Conservation (phyloP, 2,888 invertebrate genomes). For the Noctua pronuba region DNA sequence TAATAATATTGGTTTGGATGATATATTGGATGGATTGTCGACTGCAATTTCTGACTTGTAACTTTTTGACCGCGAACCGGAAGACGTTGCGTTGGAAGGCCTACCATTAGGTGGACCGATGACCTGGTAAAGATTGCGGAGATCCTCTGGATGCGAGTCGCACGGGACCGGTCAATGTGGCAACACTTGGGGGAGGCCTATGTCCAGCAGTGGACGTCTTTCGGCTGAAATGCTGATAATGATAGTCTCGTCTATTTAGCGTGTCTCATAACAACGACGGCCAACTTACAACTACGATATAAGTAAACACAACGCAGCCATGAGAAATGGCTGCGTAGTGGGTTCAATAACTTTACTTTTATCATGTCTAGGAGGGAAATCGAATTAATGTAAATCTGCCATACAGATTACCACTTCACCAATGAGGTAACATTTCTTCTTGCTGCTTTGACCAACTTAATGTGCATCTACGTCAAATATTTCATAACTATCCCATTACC, state of each 20-base stretch:
- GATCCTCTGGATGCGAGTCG: too few relatives aligned
- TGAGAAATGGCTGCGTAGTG: too few relatives aligned
- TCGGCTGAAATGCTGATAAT: too few relatives aligned
- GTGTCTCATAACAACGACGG: too few relatives aligned
- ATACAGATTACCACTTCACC: background rate
- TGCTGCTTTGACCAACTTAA: slow-evolving; percentile 2
- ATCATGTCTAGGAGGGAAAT: background rate
- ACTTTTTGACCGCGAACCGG: too few relatives aligned
- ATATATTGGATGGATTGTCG: background rate
- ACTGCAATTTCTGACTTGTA: background rate
- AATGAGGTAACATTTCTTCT: slow-evolving; percentile 14
- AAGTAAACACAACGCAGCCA: too few relatives aligned
- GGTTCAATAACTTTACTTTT: background rate
- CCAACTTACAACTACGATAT: background rate
- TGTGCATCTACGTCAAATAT: slow-evolving; percentile 30
- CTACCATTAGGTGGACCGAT: too few relatives aligned
- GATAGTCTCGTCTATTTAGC: background rate
- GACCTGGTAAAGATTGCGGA: too few relatives aligned
- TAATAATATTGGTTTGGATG: background rate
- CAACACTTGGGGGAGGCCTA: too few relatives aligned
- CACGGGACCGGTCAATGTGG: too few relatives aligned
- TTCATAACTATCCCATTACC: slow-evolving; percentile 22
- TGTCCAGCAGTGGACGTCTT: too few relatives aligned
- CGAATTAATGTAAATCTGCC: slow-evolving; percentile 3
- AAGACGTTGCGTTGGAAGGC: too few relatives aligned